Conservation (phyloP, 1,140 invertebrate genomes). For the Stegodyphus mimosarum region DNA sequence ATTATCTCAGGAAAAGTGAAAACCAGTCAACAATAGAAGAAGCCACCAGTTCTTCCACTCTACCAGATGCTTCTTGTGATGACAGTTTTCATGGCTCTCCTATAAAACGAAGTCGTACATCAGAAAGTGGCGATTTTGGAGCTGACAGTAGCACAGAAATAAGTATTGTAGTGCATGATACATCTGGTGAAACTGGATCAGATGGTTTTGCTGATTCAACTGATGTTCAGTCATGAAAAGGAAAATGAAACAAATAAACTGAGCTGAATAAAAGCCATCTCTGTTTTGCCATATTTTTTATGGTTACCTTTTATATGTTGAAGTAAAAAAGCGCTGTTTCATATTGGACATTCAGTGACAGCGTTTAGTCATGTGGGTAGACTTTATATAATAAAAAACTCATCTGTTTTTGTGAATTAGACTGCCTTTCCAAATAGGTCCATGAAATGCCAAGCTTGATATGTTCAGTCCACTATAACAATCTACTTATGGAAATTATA, state of each 20-base stretch:
- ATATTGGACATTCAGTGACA: not conserved
- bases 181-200: not conserved
- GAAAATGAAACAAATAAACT: not conserved
- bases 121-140: constrained; percentile 5
- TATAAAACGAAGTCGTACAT: not conserved
- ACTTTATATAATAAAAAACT: constrained; percentile 34
- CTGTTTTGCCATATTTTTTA: constrained; percentile 36
- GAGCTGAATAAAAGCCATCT: not conserved
- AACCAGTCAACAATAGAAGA: constrained; percentile 35
- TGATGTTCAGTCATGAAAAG: constrained; percentile 37
- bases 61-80: constrained; percentile 21
- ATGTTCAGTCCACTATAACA: too few relatives aligned
- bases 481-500: too few relatives aligned
- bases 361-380: constrained; percentile 39
- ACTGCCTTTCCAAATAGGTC: constrained; percentile 23
- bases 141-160: constrained; percentile 55
- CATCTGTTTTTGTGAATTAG: constrained; percentile 47
- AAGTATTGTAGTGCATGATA: constrained; percentile 18
- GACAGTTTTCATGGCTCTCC: constrained; percentile 2
- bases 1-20: not conserved
- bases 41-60: constrained; percentile 36
- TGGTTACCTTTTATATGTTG: constrained; percentile 43
- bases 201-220: constrained; percentile 53
- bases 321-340: not conserved
- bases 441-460: constrained; percentile 3